Evolutionary conservation across 1,140 invertebrate species (phyloP).

Genomic region (Orchestia grillus): DNA sequence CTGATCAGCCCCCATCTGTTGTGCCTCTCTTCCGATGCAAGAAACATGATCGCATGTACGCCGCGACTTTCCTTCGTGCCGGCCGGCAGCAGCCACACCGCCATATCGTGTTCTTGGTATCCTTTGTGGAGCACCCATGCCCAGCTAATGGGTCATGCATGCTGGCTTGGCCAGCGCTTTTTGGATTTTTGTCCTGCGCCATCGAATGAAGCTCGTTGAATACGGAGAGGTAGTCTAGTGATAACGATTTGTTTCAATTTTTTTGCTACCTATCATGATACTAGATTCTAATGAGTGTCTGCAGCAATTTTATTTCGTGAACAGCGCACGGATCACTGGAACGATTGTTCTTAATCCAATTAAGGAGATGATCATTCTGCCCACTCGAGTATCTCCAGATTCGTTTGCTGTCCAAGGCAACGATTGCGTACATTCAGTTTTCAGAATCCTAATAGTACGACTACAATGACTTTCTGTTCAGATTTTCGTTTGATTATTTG

Average conservation of each 20-base stretch:
- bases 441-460: too few species aligned
- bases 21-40: background rate
- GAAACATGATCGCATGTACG: conserved; percentile 35
- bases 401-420: too few species aligned
- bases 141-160: background rate
- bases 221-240: background rate
- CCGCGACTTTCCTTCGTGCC: background rate
- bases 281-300: background rate
- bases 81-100: background rate
- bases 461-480: too few species aligned
- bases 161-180: background rate
- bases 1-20: conserved; percentile 29
- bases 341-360: background rate
- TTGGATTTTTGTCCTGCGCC: background rate
- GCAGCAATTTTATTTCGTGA: background rate
- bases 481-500: too few species aligned
- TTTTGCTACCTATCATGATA: background rate
- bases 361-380: background rate
- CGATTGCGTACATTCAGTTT: too few species aligned
- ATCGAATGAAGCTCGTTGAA: background rate
- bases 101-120: background rate
- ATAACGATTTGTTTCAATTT: background rate
- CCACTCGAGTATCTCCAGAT: background rate
- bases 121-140: background rate
- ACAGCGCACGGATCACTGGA: background rate